Percentiles rank a stretch among this genome's conserved stretches.
phyloP scores from a whole-genome alignment of 2,888 invertebrate species.

The Dryobota labecula region DNA sequence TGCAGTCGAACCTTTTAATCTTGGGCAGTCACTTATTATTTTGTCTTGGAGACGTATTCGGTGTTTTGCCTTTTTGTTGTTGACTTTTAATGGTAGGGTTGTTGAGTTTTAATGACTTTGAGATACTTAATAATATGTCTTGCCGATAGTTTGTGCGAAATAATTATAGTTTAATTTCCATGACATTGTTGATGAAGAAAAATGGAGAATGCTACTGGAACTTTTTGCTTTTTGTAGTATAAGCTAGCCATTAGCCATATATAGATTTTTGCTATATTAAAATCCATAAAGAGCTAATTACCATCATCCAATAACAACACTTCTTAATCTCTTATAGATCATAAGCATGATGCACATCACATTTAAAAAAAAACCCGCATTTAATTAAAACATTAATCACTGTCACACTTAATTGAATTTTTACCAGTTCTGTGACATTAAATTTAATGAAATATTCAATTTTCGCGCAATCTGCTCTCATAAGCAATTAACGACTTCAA shows the following conservation, averaged over 20 bases:
- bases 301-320: slow-evolving; percentile 15
- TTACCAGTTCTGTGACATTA: slow-evolving; percentile 51
- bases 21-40: slow-evolving; percentile 19
- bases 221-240: neutral
- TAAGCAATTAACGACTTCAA: slow-evolving; percentile 61
- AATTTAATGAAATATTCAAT: slow-evolving; percentile 50
- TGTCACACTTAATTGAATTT: slow-evolving; percentile 54
- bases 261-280: slow-evolving; percentile 4
- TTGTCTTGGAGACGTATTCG: slow-evolving; percentile 4
- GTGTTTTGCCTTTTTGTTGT: slow-evolving; percentile 5
- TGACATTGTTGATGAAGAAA: slow-evolving; percentile 16
- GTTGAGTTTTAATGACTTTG: slow-evolving; percentile 19
- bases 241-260: neutral
- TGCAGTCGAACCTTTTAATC: slow-evolving; percentile 30
- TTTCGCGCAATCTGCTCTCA: slow-evolving; percentile 32
- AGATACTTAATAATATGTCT: slow-evolving; percentile 11
- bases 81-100: slow-evolving; percentile 17
- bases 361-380: slow-evolving; percentile 17
- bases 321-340: slow-evolving; percentile 22
- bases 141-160: slow-evolving; percentile 8
- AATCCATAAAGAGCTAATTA: slow-evolving; percentile 17
- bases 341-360: slow-evolving; percentile 1
- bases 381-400: slow-evolving; percentile 54
- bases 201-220: neutral
- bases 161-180: slow-evolving; percentile 24